Evolutionary conservation across 2,888 invertebrate species (phyloP), one percentile per base, ranked within the genome.

Genomic region (Sphaerophoria rueppellii): DNA sequence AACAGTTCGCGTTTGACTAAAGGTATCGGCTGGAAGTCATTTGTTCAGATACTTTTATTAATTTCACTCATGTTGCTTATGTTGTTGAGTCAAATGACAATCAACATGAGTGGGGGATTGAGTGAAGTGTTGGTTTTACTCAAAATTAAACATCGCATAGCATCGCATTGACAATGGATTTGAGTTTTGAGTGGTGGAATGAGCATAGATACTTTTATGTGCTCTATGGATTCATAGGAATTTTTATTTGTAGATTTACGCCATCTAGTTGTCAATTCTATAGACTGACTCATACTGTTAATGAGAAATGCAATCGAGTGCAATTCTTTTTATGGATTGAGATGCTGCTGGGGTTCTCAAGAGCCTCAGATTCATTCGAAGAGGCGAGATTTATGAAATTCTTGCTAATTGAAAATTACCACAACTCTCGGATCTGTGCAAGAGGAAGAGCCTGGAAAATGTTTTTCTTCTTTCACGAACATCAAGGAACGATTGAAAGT

Each of bases 1-100:
- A 82, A 79, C 82, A 79, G 86, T 54, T 86, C 86, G 82, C 86
- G 86, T 82, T 75, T 76, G 82, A 86, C 86, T 86, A 82, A 86
- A 86, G 82, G 75, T 78, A 75, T 86, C 71, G 72, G 78, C 77
- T 75, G 71, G 60, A 78, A 75, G 61, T 52, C 78, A 71, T 78
- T 78, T 61, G 67, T 61, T 86, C 82, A 82, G 82, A 82, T 82
- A 82, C 82, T 82, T 82, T 82, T 82, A 82, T 86, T 70, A 76
- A 54, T 69, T 81, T n/a, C 57, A 82, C 82, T 86, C 86, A 75
- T 77, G 82, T 78, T 86, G 82, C 71, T 61, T 78, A 82, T 82
- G 82, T 54, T 82, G 24, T 77, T 40, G 81, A 85, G 85, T 81
- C 57, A n/a, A 7, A 40, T 61, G 11, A 40, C 4, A 6, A 24